Conservation (phyloP, 2,888 invertebrate genomes). For the Tryphoninae sp. region DNA sequence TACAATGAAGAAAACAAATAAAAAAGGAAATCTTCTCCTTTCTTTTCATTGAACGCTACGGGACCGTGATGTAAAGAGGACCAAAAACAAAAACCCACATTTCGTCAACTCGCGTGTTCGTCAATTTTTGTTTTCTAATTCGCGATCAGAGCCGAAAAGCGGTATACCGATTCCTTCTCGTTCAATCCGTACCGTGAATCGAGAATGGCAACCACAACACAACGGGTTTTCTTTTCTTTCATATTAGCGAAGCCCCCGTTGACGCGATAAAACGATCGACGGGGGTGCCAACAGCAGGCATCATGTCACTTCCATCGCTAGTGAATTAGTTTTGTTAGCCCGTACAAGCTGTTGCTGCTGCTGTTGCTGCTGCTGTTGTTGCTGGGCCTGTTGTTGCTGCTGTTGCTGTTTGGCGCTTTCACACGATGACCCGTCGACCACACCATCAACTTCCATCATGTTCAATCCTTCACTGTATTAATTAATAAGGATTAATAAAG, state of each 20-base stretch:
- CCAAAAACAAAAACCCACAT: constrained; percentile 26
- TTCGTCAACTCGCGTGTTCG: constrained; percentile 16
- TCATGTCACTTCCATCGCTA: constrained; percentile 86
- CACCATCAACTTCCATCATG: constrained; percentile 78
- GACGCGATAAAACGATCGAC: constrained; percentile 76
- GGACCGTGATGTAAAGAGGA: neutral
- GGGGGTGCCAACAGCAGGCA: constrained; percentile 81
- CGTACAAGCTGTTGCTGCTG: constrained; percentile 81
- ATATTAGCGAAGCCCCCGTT: constrained; percentile 79
- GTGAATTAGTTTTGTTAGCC: constrained; percentile 82
- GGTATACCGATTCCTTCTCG: constrained; percentile 29
- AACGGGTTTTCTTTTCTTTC: constrained; percentile 33
- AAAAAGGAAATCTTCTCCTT: neutral
- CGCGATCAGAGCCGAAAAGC: constrained; percentile 42
- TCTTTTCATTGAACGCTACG: neutral
- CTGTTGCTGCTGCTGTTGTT: constrained; percentile 63
- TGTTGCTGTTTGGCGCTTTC: constrained; percentile 78
- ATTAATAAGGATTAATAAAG: neutral
- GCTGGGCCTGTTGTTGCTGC: constrained; percentile 77
- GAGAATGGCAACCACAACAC: constrained; percentile 28
- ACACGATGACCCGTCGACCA: constrained; percentile 75
- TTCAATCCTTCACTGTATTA: constrained; percentile 77
- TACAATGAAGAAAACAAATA: neutral
- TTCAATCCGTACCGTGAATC: constrained; percentile 1
- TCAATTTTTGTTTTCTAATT: constrained; percentile 21